Evolutionary conservation across 2,888 invertebrate species (phyloP), one percentile per base, ranked within the genome.

Genomic region (Schizaphis graminum): DNA sequence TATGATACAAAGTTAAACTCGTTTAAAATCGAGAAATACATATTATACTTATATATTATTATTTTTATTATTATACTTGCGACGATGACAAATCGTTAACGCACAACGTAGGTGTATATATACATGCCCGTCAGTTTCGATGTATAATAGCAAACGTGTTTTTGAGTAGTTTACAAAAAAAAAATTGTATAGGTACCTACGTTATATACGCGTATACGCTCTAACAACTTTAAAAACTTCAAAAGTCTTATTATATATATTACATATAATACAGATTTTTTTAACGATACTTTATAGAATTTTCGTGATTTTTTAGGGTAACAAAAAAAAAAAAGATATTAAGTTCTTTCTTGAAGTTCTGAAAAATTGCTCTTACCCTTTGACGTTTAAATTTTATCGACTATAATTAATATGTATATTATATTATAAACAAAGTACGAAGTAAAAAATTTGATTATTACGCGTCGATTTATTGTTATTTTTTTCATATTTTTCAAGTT

Each of bases 361-460:
- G 67, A 67, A 67, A 67, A 67, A 67, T 67, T n/a, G n/a, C 67
- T 67, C n/a, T 67, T 67, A 67, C n/a, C n/a, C n/a, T 67, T 67
- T 67, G 67, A 67, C n/a, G 67, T 67, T 67, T n/a, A 67, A 67
- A 67, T 67, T 67, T n/a, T 35, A 67, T 67, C 67, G 67, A 35
- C 35, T 35, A 35, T 44, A 44, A 44, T 44, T 44, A 41, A 1
- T 41, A 41, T 41, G 2, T 13, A 49, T 53, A 53, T 13, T 53
- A 11, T 53, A 53, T 53, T 53, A 67, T 67, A 35, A 67, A 67
- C 7, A n/a, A 67, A 16, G 35, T 35, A 67, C 67, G 0, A 21
- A 67, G 67, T 35, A 67, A 1, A 67, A 67, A 21, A 67, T 35
- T 67, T 67, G 67, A 67, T 67, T 67, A 67, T n/a, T n/a, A 67